Evolutionary conservation across 2,113 vertebrate species (phyloP).

Genomic region (Protomyctophum bolini): DNA sequence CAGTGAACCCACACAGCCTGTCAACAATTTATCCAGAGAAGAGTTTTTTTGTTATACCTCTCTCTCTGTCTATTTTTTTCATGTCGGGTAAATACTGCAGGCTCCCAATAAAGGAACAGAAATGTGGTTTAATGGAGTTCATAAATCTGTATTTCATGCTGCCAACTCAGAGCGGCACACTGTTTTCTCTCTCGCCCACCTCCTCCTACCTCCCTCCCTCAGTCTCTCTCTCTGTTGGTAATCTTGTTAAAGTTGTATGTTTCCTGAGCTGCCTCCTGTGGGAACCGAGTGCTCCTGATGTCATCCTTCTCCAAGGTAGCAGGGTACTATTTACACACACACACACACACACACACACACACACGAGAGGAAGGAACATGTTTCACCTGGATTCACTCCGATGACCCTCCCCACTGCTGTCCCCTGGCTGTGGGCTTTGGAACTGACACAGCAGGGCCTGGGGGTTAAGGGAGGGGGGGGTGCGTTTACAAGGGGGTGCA

Average conservation of each 20-base stretch:
- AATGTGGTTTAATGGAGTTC: slow-evolving; percentile 78
- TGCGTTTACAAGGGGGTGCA: neutral
- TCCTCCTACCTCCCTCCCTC: slow-evolving; percentile 19
- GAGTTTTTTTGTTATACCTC: slow-evolving; percentile 36
- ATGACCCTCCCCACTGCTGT: slow-evolving; percentile 32
- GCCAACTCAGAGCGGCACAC: slow-evolving; percentile 69
- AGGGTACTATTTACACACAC: no score
- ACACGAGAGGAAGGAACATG: slow-evolving; percentile 28
- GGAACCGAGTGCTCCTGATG: slow-evolving; percentile 50
- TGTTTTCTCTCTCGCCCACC: slow-evolving; percentile 44
- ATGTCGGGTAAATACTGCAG: slow-evolving; percentile 68
- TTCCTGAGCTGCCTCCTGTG: slow-evolving; percentile 63
- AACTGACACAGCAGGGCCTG: slow-evolving; percentile 10
- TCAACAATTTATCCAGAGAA: slow-evolving; percentile 69
- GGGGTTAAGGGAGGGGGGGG: neutral
- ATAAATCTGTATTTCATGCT: slow-evolving; percentile 79
- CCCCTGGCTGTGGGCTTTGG: slow-evolving; percentile 19
- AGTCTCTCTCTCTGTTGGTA: slow-evolving; percentile 38
- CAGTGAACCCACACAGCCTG: slow-evolving; percentile 61
- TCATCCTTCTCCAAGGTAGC: slow-evolving; percentile 53
- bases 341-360: no score
- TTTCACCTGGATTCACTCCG: slow-evolving; percentile 31
- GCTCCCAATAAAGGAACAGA: slow-evolving; percentile 74
- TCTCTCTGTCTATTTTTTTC: slow-evolving; percentile 34
- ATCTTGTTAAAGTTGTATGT: slow-evolving; percentile 75